Conservation (phyloP, 23 tunicate species). For the Clavelina lepadiformis region DNA sequence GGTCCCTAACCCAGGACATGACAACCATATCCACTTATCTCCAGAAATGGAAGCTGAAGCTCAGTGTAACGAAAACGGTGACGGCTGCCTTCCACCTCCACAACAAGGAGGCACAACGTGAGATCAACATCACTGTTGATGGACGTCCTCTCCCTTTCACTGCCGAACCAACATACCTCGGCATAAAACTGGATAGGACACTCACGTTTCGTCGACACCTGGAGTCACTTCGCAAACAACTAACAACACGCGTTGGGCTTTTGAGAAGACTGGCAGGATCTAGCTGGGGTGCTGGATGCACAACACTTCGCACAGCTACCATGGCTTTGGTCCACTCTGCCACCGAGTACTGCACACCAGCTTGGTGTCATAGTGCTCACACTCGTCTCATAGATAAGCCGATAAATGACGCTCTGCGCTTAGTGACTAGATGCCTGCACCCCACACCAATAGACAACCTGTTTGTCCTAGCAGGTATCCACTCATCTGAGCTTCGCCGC, state of each 20-base stretch:
- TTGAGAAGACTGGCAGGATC: conserved; percentile 2
- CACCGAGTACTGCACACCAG: too few relatives aligned
- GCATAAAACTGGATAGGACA: background rate
- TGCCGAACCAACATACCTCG: conserved; percentile 2
- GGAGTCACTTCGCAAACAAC: background rate
- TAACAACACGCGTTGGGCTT: conserved; percentile 1
- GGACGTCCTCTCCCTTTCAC: background rate
- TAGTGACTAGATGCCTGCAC: background rate
- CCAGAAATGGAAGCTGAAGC: background rate
- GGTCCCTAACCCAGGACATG: conserved; percentile 1
- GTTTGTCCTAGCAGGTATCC: conserved; percentile 1
- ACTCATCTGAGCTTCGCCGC: background rate
- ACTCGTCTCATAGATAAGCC: background rate
- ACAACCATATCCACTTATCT: too few relatives aligned
- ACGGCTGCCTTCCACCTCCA: too few relatives aligned
- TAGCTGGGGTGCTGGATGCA: background rate
- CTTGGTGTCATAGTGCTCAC: background rate
- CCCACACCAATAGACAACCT: background rate
- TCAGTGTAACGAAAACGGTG: too few relatives aligned
- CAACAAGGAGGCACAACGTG: too few relatives aligned
- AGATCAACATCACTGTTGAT: too few relatives aligned
- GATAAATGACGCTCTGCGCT: background rate
- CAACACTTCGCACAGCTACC: too few relatives aligned
- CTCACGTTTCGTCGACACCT: background rate
- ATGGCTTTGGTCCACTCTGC: too few relatives aligned